A percentile compares a stretch with the other conserved stretches of the same genome.
phyloP scores from a whole-genome alignment of 2,888 invertebrate genomes.

The Pristionchus exspectatus region DNA sequence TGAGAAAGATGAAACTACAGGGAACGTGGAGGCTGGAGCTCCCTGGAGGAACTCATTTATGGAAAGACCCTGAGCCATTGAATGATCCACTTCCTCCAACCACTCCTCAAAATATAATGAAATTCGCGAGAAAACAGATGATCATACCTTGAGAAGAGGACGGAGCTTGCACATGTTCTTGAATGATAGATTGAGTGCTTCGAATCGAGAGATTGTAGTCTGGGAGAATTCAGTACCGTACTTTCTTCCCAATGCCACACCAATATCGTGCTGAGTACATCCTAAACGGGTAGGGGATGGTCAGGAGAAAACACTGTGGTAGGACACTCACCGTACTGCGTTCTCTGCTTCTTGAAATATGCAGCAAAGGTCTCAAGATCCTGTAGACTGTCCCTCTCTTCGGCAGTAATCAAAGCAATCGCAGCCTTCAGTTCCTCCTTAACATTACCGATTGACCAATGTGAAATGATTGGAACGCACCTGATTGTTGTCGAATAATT shows the following conservation, averaged over 20 bases:
- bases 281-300: constrained; percentile 82
- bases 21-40: constrained; percentile 39
- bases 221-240: constrained; percentile 90
- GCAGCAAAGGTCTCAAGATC: constrained; percentile 98
- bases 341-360: constrained; percentile 96
- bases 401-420: constrained; percentile 47
- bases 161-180: constrained; percentile 99
- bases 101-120: constrained; percentile 60
- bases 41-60: constrained; percentile 66
- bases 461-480: neutral
- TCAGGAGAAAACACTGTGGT: neutral
- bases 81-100: constrained; percentile 67
- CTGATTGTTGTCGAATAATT: constrained; percentile 46
- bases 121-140: neutral
- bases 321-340: constrained; percentile 88
- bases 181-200: constrained; percentile 96
- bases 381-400: constrained; percentile 87
- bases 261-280: constrained; percentile 98
- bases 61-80: constrained; percentile 66
- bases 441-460: neutral
- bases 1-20: neutral
- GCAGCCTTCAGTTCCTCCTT: constrained; percentile 57
- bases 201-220: constrained; percentile 97
- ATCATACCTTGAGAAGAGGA: constrained; percentile 87
- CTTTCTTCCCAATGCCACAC: constrained; percentile 97